Base-by-base conservation (phyloP, 2,113 vertebrate species). In the Mungos mungo region DNA sequence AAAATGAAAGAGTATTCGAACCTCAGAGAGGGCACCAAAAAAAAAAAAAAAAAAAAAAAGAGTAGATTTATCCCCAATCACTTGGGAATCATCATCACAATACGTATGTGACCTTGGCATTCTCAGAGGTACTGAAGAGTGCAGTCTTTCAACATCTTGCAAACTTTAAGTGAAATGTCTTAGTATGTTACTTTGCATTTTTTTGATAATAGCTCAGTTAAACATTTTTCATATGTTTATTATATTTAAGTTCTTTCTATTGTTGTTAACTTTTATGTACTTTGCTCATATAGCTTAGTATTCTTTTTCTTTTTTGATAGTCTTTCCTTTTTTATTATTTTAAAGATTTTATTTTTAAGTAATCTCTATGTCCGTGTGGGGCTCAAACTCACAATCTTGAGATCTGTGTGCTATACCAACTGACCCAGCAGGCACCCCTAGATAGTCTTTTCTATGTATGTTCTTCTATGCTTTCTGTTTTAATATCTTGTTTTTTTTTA, bases 401-500 rank as follows among this genome's bases (percentile, higher is more conserved):
- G 41, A 29, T 16, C 13, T 7, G 6, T 14, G 3, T 76, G 72
- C 27, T 76, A 7, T 76, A n/a, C 74, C 25, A 7, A 45, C 38
- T 47, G 72, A 77, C 27, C 74, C 41, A 31, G 41, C 27, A 5
- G 74, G 41, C 0, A 27, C 41, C 27, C 25, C 41, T 76, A 72
- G 69, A 72, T 4, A 72, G 38, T 27, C 18, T 92, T 92, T 92
- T 86, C 60, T 63, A 21, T 80, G 13, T n/a, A 84, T 38, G 13
- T 65, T 74, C 52, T 74, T 72, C 35, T 66, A 57, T 0, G 18
- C 2, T 89, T 89, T 57, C 63, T 54, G 45, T 85, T 65, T 57
- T 50, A 92, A 83, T 74, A 33, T 80, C 74, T 86, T 77, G 60
- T 91, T 93, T 96, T 63, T 91, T 93, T 96, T 63, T 92, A 90